Conservation (phyloP, 2,113 vertebrate genomes). For the Xenopus borealis region DNA sequence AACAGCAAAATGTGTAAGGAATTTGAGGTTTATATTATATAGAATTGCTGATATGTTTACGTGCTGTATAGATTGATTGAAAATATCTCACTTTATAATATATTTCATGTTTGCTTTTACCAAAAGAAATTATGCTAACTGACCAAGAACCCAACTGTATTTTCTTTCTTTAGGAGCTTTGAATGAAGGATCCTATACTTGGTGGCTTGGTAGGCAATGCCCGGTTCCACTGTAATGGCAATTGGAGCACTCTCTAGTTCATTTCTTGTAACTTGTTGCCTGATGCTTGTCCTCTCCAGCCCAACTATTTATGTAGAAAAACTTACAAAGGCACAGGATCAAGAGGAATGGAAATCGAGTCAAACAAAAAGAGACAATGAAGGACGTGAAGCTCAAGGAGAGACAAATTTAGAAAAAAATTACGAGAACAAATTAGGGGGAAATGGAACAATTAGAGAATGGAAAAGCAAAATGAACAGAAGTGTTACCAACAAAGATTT, state of each 20-base stretch:
- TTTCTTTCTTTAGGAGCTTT: slow-evolving; percentile 68
- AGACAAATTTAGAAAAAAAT: slow-evolving; percentile 59
- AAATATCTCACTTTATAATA: no score
- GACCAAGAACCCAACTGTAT: no score
- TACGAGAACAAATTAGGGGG: slow-evolving; percentile 71
- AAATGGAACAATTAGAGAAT: slow-evolving; percentile 65
- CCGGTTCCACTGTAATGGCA: slow-evolving; percentile 86
- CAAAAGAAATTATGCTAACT: no score
- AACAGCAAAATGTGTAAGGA: no score
- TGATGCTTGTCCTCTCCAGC: slow-evolving; percentile 79
- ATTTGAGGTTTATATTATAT: no score
- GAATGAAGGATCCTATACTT: slow-evolving; percentile 78
- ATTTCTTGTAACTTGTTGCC: slow-evolving; percentile 83
- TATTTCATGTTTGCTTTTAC: no score
- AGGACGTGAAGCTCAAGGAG: slow-evolving; percentile 62
- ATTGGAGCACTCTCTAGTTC: slow-evolving; percentile 78
- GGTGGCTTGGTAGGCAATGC: slow-evolving; percentile 86
- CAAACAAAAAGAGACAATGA: slow-evolving; percentile 78
- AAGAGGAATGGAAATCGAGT: slow-evolving; percentile 63
- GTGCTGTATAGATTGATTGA: no score
- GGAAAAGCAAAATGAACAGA: slow-evolving; percentile 69
- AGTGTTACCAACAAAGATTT: slow-evolving; percentile 65
- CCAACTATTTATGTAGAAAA: slow-evolving; percentile 79
- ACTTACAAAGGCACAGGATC: slow-evolving; percentile 66
- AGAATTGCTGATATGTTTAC: no score